phyloP scores from a whole-genome alignment of 2,113 vertebrate species.

The Melanotaenia duboulayi region DNA sequence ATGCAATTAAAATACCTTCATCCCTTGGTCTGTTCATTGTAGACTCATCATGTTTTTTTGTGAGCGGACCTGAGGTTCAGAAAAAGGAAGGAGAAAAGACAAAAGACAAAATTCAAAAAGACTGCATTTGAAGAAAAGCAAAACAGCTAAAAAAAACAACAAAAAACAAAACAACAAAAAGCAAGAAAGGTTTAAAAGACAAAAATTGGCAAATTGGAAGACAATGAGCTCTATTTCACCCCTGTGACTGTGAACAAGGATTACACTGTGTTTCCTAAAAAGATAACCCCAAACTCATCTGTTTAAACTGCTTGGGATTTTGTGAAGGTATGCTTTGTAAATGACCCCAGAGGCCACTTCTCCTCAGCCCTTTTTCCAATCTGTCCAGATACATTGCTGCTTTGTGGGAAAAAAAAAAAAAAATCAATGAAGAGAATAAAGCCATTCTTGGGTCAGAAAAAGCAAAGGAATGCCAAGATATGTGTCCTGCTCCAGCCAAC shows the following conservation, averaged over 20 bases:
- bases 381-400: conserved; percentile 64
- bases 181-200: conserved; percentile 49
- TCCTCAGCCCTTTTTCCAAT: conserved; percentile 64
- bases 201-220: conserved; percentile 34
- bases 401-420: conserved; percentile 65
- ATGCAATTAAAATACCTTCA: conserved; percentile 86
- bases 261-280: conserved; percentile 40
- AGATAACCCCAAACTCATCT: conserved; percentile 60
- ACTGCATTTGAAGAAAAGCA: conserved; percentile 43
- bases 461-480: conserved; percentile 47
- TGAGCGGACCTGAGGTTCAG: conserved; percentile 90
- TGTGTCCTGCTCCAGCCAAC: conserved; percentile 21
- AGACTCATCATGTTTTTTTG: conserved; percentile 89
- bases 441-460: conserved; percentile 58
- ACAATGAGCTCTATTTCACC: conserved; percentile 15
- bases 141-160: conserved; percentile 28
- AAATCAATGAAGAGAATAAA: conserved; percentile 77
- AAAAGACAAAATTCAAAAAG: conserved; percentile 77
- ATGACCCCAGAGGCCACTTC: conserved; percentile 69
- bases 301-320: conserved; percentile 67
- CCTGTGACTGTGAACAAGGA: conserved; percentile 39
- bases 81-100: conserved; percentile 67
- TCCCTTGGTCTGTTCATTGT: conserved; percentile 85
- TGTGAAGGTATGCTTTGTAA: conserved; percentile 64
- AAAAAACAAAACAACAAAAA: conserved; percentile 3